These are phyloP conservation scores for Drosophila saltans DNA, from an alignment of 1,140 invertebrate genomes.

Conservation along the genomic window DNA sequence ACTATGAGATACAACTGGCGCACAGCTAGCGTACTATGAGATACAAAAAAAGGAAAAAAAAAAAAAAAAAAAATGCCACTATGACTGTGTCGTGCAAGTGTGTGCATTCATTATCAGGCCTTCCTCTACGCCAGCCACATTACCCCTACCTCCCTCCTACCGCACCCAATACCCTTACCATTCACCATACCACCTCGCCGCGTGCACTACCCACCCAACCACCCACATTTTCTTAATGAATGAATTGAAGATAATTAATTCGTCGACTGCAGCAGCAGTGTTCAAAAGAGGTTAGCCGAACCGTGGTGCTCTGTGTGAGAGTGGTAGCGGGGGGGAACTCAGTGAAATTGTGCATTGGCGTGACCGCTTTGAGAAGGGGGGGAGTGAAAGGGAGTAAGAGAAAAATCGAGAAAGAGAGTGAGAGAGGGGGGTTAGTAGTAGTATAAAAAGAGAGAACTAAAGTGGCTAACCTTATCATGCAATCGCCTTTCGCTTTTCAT, in stretches of 20 bases:
- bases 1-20: conserved; percentile 65
- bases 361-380: conserved; percentile 5
- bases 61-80: conserved; percentile 6
- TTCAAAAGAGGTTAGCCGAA: conserved; percentile 30
- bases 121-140: not conserved
- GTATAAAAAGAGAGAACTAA: not conserved
- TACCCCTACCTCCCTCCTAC: too few species aligned
- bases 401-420: not conserved
- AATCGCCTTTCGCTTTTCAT: conserved; percentile 62
- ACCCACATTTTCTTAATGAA: conserved; percentile 76
- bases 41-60: conserved; percentile 24
- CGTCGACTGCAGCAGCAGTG: conserved; percentile 54
- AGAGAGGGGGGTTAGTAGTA: too few species aligned
- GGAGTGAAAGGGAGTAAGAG: not conserved
- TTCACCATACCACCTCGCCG: too few species aligned
- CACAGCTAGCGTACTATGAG: conserved; percentile 34
- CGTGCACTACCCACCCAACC: not conserved
- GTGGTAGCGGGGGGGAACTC: not conserved
- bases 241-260: conserved; percentile 81
- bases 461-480: conserved; percentile 48
- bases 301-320: not conserved
- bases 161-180: too few species aligned
- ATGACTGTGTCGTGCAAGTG: conserved; percentile 30
- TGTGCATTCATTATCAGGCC: conserved; percentile 72
- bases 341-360: conserved; percentile 25